Evolutionary conservation across 1,140 invertebrate species (phyloP).

Genomic region (Platyscapa corneri): DNA sequence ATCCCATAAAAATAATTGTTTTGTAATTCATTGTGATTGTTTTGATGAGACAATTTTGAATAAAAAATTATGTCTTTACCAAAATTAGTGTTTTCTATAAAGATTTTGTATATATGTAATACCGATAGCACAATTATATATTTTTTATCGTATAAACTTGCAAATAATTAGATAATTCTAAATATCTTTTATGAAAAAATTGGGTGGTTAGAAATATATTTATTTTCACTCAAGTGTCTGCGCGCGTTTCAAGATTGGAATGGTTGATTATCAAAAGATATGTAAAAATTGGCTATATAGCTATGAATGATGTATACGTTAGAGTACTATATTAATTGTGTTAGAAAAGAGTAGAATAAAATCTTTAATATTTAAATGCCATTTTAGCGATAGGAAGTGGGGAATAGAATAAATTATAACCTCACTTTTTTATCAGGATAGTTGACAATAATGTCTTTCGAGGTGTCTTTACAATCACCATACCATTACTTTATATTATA

Average conservation of each 20-base stretch:
- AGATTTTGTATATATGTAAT: neutral
- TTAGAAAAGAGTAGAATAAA: too few species aligned
- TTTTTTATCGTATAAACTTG: neutral
- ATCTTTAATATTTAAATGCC: too few species aligned
- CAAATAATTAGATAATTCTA: neutral
- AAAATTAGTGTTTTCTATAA: conserved; percentile 6
- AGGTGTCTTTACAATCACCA: neutral
- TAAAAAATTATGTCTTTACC: neutral
- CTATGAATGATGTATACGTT: too few species aligned
- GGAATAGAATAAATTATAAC: neutral
- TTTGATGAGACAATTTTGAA: neutral
- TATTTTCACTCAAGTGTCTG: too few species aligned
- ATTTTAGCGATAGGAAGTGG: neutral
- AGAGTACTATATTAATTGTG: too few species aligned
- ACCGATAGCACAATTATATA: neutral
- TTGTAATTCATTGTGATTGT: neutral
- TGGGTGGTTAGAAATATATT: too few species aligned
- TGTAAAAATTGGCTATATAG: too few species aligned
- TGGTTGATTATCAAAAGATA: too few species aligned
- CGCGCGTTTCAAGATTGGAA: too few species aligned
- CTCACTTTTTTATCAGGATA: neutral
- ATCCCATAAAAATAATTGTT: neutral
- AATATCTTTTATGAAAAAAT: too few species aligned
- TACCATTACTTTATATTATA: neutral
- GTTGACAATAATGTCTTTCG: neutral